A percentile compares a stretch with the other conserved stretches of the same genome.
Conservation (phyloP, 2,888 invertebrate genomes). For the Aleiodes leptofemur region DNA sequence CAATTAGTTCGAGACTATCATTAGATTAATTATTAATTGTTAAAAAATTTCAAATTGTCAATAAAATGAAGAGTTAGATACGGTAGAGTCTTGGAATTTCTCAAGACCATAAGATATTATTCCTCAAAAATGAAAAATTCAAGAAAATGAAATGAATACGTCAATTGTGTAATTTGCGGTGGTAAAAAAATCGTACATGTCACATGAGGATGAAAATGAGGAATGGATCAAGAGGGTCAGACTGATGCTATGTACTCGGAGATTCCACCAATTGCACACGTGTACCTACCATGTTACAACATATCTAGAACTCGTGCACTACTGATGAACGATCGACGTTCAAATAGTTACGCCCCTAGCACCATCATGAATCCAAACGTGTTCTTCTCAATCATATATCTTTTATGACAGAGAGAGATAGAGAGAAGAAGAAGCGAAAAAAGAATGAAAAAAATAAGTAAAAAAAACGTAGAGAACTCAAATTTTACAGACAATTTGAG, state of each 20-base stretch:
- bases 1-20: too few relatives aligned
- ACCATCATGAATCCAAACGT: conserved; percentile 55
- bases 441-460: too few relatives aligned
- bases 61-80: too few relatives aligned
- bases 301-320: conserved; percentile 44
- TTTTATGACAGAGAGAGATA: conserved; percentile 39
- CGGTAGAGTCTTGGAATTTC: neutral
- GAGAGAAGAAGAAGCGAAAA: neutral
- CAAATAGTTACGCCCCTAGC: conserved; percentile 56
- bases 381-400: conserved; percentile 58
- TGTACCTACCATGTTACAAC: conserved; percentile 38
- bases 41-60: too few relatives aligned
- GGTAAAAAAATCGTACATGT: too few relatives aligned
- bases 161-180: too few relatives aligned
- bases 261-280: conserved; percentile 20
- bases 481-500: conserved; percentile 4
- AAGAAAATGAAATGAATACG: too few relatives aligned
- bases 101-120: neutral
- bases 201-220: conserved; percentile 35
- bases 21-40: too few relatives aligned
- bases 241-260: too few relatives aligned
- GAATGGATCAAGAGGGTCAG: neutral
- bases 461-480: conserved; percentile 8
- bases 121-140: neutral
- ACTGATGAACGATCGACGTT: conserved; percentile 65